These are phyloP conservation scores for Pygoscelis antarcticus DNA, from an alignment of 2,113 vertebrate genomes.

Conservation along the genomic window DNA sequence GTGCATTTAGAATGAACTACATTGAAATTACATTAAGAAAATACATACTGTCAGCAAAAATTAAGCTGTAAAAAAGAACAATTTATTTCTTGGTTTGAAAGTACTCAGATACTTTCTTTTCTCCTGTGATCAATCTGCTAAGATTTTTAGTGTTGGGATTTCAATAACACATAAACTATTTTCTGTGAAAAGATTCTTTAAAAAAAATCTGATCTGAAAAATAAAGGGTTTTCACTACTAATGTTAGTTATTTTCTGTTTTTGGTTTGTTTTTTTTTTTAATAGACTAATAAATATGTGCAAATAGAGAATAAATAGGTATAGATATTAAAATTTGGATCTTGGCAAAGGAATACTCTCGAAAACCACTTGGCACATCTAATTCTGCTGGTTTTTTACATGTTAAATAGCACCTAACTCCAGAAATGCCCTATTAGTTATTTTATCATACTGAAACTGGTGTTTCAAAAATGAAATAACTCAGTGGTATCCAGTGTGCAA, in stretches of 20 bases:
- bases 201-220: background rate
- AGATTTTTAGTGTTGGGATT: background rate
- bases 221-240: background rate
- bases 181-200: background rate
- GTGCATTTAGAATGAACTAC: background rate
- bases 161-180: background rate
- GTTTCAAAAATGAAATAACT: background rate
- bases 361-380: background rate
- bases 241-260: background rate
- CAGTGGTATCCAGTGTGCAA: background rate
- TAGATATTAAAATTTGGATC: background rate
- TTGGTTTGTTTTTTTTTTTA: too few relatives aligned
- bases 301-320: background rate
- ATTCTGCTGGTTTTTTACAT: background rate
- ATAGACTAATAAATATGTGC: background rate
- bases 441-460: background rate
- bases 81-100: background rate
- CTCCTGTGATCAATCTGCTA: background rate
- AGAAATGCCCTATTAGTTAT: background rate
- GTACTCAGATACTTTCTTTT: background rate
- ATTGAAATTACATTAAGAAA: background rate
- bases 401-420: background rate
- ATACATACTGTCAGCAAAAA: background rate
- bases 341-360: background rate
- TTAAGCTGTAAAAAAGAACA: background rate